Base-by-base conservation (phyloP, 1,140 invertebrate genomes). In the Nebria ingens region DNA sequence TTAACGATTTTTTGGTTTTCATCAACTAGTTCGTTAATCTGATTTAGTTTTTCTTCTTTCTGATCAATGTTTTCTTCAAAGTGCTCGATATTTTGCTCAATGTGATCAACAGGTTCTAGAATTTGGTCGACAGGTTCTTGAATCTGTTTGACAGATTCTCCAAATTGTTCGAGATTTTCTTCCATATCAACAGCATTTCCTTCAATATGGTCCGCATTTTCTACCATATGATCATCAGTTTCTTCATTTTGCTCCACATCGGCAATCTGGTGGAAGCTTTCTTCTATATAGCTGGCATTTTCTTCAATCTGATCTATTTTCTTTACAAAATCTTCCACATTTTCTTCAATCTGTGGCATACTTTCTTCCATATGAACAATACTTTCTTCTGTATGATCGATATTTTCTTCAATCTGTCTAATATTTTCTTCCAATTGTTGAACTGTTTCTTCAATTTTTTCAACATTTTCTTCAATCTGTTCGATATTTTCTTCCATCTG, bases 171-270 rank as follows among this genome's bases (percentile, higher is more conserved):
- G 12, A 19, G 11, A 1, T 49, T 19, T n/a, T 13, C 19, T 49
- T 49, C 17, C 17, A 13, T 15, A 38, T 1, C 3, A 38, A 12
- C 3, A 3, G 13, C 34, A 38, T 38, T 38, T 38, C 17, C 34
- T 38, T 1, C 34, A 3, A n/a, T 3, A 1, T 38, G 6, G 4
- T 45, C 42, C 42, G 21, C 21, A 2, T n/a, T 15, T 12, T 49
- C 25, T 2, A 45, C 52, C 34, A 53, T 42, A 21, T 38, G 51
- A 12, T 59, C 58, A 22, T 53, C 53, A 12, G 12, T 12, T 21
- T 51, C 56, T 11, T 15, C 45, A n/a, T 52, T 19, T 51, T 58
- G 51, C 19, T 29, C 49, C 2, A 38, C n/a, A 20, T 45, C 56
- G 2, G 17, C 3, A 19, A 38, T 22, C 3, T 42, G 4, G 12